Conservation (phyloP, 2,888 invertebrate genomes). For the Abrostola tripartita region DNA sequence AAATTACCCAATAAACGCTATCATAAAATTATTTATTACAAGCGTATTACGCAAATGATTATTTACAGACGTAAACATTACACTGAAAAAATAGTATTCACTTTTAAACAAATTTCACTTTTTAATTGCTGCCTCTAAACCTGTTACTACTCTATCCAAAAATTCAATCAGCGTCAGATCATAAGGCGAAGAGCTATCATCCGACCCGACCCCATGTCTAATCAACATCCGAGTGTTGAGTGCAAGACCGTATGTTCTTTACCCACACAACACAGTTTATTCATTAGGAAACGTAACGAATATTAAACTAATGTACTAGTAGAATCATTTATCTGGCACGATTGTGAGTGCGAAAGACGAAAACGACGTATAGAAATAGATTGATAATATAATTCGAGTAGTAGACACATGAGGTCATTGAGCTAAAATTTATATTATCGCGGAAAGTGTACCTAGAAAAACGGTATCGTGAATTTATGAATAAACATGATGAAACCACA, state of each 20-base stretch:
- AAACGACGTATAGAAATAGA: neutral
- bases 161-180: constrained; percentile 74
- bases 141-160: constrained; percentile 64
- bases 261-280: constrained; percentile 39
- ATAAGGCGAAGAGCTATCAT: constrained; percentile 65
- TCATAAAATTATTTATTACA: constrained; percentile 1
- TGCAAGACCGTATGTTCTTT: constrained; percentile 42
- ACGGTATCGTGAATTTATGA: constrained; percentile 35
- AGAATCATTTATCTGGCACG: constrained; percentile 12
- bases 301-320: constrained; percentile 15
- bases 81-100: no score
- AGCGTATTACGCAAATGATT: constrained; percentile 1
- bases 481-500: constrained; percentile 50
- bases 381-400: constrained; percentile 19
- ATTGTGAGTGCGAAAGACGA: constrained; percentile 3
- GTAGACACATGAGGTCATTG: constrained; percentile 31
- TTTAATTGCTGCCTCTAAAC: constrained; percentile 41
- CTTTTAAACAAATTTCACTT: neutral
- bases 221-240: constrained; percentile 62
- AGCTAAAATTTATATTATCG: constrained; percentile 15
- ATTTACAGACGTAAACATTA: neutral
- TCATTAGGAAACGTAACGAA: constrained; percentile 40
- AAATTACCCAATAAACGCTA: neutral
- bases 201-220: constrained; percentile 69
- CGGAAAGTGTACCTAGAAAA: constrained; percentile 27